Base-by-base conservation (phyloP, 2,797 vertebrate genomes). In the Oryzias sinensis region DNA sequence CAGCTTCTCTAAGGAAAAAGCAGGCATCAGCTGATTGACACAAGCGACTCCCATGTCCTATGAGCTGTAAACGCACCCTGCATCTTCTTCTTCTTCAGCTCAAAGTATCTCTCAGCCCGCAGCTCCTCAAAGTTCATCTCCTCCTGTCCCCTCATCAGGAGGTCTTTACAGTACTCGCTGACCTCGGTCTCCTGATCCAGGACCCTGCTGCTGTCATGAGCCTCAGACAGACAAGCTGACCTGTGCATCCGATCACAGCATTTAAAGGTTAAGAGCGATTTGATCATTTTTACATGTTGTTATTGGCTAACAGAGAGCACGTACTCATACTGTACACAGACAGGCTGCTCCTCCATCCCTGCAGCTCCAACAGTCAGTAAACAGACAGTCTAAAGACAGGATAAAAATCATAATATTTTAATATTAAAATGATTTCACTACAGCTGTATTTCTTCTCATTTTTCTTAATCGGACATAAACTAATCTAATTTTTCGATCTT, bases 61-160 rank as follows among this genome's bases (percentile, higher is more conserved):
- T 22, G 9, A 17, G n/a, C 59, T 43, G 57, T 49, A 49, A 49
- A 59, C 47, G 27, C 59, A 77, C 71, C 75, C 0, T 71, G 17
- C 16, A 52, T 46, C 56, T 50, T 43, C 60, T 46, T 63, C 2
- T 58, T 24, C 8, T 59, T 43, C 20, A 1, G 14, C 40, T 37
- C 44, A 42, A 53, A 56, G 83, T 91, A 93, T 53, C 88, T 86
- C 76, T 94, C 90, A 13, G 94, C 92, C 52, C 93, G 56, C 45
- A 95, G 90, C 79, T 97, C 95, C 53, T 96, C 95, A 0, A 95
- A 87, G 46, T 91, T 93, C 57, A 95, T 92, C 56, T 97, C 95
- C 0, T 71, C 79, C 0, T 88, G 85, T 24, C 89, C 93, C 63
- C 85, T 88, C 62, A 85, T 91, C 62, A 95, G 83, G 67, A 85